Percentiles rank a stretch among this genome's conserved stretches.
Evolutionary conservation across 1,140 invertebrate genomes (phyloP).

Genomic region (Drosophila triauraria): DNA sequence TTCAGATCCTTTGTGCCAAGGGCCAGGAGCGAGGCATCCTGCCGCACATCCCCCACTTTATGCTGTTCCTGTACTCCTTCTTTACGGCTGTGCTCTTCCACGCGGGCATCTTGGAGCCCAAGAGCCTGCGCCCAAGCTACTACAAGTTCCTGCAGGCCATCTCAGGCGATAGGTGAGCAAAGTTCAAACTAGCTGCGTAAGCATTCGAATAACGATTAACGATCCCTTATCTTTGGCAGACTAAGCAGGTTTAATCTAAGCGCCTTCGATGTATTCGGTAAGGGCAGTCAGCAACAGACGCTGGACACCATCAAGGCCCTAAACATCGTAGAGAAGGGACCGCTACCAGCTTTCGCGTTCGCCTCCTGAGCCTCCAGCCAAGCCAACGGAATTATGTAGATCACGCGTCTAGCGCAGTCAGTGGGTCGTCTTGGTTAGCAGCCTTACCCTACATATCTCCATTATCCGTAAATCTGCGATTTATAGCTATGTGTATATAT

Average conservation of each 20-base stretch:
- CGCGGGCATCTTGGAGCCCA: slow-evolving; percentile 91
- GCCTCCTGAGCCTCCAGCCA: slow-evolving; percentile 45
- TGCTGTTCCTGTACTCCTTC: slow-evolving; percentile 90
- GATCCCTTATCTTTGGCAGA: slow-evolving; percentile 38
- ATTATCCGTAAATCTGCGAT: slow-evolving; percentile 21
- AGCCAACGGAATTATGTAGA: slow-evolving; percentile 1
- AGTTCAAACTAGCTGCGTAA: background rate
- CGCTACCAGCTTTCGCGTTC: slow-evolving; percentile 63
- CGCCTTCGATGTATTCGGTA: slow-evolving; percentile 88
- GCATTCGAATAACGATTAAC: slow-evolving; percentile 40
- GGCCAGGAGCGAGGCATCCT: slow-evolving; percentile 87
- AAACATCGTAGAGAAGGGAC: slow-evolving; percentile 59
- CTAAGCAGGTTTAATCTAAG: slow-evolving; percentile 73
- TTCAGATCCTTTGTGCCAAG: slow-evolving; percentile 87
- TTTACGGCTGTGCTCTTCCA: slow-evolving; percentile 93
- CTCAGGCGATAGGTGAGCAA: slow-evolving; percentile 90
- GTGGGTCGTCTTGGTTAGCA: slow-evolving; percentile 4
- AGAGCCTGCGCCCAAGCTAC: slow-evolving; percentile 92
- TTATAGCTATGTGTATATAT: slow-evolving; percentile 27
- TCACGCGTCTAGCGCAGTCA: background rate
- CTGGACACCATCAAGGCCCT: slow-evolving; percentile 79
- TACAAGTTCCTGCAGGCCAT: slow-evolving; percentile 92
- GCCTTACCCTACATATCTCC: slow-evolving; percentile 28
- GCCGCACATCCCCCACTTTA: slow-evolving; percentile 88
- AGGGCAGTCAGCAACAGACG: slow-evolving; percentile 85